These are phyloP conservation scores for Acrocera orbiculus DNA, from an alignment of 2,888 invertebrate genomes.

Conservation along the genomic window DNA sequence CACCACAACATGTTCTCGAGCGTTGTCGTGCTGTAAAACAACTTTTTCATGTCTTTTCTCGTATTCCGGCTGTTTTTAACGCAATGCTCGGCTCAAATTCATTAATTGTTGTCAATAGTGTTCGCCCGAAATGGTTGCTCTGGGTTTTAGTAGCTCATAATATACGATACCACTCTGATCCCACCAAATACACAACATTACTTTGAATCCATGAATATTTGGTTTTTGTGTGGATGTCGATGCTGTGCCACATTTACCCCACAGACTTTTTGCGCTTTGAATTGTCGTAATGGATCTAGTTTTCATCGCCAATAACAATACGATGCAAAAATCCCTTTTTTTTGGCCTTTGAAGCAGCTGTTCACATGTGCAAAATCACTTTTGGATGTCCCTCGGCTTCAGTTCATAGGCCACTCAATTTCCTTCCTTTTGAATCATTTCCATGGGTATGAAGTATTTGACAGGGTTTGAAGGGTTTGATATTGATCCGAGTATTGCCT, in stretches of 20 bases:
- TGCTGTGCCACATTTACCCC: not conserved
- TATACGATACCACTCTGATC: slow-evolving; percentile 4
- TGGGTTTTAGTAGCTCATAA: slow-evolving; percentile 7
- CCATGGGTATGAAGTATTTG: too few species aligned
- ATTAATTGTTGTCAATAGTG: slow-evolving; percentile 5
- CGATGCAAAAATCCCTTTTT: not conserved
- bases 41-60: slow-evolving; percentile 2
- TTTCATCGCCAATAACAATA: not conserved
- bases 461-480: too few species aligned
- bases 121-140: slow-evolving; percentile 6
- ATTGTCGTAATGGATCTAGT: slow-evolving; percentile 1
- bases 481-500: too few species aligned
- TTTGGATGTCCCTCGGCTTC: too few species aligned
- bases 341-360: too few species aligned
- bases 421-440: too few species aligned
- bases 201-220: slow-evolving; percentile 3
- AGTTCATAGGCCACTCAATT: too few species aligned
- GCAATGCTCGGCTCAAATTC: slow-evolving; percentile 5
- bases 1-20: slow-evolving; percentile 2
- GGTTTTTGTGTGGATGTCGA: slow-evolving; percentile 1
- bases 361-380: too few species aligned
- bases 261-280: slow-evolving; percentile 2
- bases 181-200: too few species aligned
- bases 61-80: slow-evolving; percentile 2
- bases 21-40: slow-evolving; percentile 4